Percentiles rank a stretch among this genome's conserved stretches.
Evolutionary conservation across 2,888 invertebrate genomes (phyloP).

Genomic region (Homarus gammarus): DNA sequence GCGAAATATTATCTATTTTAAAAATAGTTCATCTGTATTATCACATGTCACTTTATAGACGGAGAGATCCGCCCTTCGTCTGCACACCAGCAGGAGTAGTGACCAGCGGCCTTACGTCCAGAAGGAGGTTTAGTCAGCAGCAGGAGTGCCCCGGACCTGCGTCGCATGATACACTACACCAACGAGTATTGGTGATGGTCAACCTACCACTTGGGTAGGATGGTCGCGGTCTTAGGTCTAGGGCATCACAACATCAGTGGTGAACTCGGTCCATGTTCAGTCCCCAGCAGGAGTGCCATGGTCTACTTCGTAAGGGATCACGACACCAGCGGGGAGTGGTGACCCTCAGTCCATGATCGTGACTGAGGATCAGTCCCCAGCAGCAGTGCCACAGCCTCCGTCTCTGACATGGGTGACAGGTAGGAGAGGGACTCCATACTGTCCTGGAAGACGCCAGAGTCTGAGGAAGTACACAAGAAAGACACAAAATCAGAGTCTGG

Average conservation of each 20-base stretch:
- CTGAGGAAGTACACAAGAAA: neutral
- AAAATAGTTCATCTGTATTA: neutral
- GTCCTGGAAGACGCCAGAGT: neutral
- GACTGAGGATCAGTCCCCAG: conserved; percentile 13
- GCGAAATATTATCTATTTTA: neutral
- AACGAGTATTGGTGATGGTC: too few species aligned
- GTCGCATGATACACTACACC: too few species aligned
- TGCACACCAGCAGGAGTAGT: too few species aligned
- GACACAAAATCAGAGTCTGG: conserved; percentile 18
- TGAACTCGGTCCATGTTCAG: too few species aligned
- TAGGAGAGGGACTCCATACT: conserved; percentile 12
- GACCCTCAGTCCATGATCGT: conserved; percentile 21
- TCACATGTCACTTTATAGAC: neutral
- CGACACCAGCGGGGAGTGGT: conserved; percentile 33
- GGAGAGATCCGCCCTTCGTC: neutral
- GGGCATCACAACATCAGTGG: too few species aligned
- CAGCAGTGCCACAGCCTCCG: conserved; percentile 6
- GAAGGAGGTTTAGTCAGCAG: too few species aligned
- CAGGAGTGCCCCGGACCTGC: too few species aligned
- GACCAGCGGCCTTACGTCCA: too few species aligned
- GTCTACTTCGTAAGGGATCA: conserved; percentile 11
- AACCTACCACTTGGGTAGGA: too few species aligned
- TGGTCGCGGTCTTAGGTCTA: too few species aligned
- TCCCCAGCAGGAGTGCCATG: too few species aligned
- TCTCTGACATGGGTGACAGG: conserved; percentile 20